Base-by-base conservation (phyloP, 1,140 invertebrate genomes). In the Homalodisca vitripennis region DNA sequence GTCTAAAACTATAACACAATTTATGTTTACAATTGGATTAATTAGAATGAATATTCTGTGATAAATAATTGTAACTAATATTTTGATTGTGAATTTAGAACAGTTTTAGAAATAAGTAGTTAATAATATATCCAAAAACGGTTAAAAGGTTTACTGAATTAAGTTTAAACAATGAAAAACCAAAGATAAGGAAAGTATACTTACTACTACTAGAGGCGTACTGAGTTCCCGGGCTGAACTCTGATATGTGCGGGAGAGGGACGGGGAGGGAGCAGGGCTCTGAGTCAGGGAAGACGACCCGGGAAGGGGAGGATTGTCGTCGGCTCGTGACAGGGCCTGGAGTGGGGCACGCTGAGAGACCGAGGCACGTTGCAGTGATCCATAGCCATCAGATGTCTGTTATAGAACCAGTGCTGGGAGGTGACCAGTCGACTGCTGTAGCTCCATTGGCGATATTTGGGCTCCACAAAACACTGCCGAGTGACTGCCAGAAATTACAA, bases 171-270 rank as follows among this genome's bases (percentile, higher is more conserved):
- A 41, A 41, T 17, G 17, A 41, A 41, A 10, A 10, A 17, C 34
- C 17, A 10, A 10, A 10, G 17, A 6, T 41, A 41, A 41, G 17
- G 6, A 41, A 41, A 20, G 3, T 55, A 55, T 57, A 82, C 84
- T 83, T 73, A 88, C 87, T 83, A 74, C 84, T 86, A 72, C 86
- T 88, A 30, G 87, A 88, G 57, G 86, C 85, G 76, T 86, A 87
- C 73, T 86, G 84, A 14, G 73, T 77, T 48, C 74, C 75, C 47
- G 81, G 79, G 27, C 78, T 80, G 73, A 83, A 82, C 78, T 84
- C 83, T 3, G 82, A 83, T 70, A 84, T 84, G 74, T 83, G 80
- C 31, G 82, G 82, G 53, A 84, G 70, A 64, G 68, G 68, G 27
- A 69, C 34, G 62, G 74, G 66, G 68, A 73, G 69, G 62, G 74